Percentiles rank a stretch among this genome's conserved stretches.
Evolutionary conservation across 2,888 invertebrate genomes (phyloP).

Genomic region (Drosophila eohydei): DNA sequence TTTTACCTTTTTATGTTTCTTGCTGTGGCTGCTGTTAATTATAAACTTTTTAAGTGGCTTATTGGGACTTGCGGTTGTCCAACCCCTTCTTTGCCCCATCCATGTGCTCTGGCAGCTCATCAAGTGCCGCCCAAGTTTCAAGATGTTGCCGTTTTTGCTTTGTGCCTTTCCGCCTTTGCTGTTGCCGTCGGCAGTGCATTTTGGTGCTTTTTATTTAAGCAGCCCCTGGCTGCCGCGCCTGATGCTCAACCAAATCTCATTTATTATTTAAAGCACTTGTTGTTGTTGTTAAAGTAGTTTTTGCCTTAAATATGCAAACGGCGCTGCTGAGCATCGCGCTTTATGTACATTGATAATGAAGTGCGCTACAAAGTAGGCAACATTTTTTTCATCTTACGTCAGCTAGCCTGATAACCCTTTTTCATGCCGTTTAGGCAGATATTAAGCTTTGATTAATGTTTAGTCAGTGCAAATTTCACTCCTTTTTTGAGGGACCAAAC

Average conservation of each 20-base stretch:
- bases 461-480: conserved; percentile 35
- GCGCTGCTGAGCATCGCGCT: conserved; percentile 25
- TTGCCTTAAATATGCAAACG: conserved; percentile 42
- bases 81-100: neutral
- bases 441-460: conserved; percentile 72
- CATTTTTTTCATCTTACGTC: conserved; percentile 28
- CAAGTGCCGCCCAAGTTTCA: conserved; percentile 68
- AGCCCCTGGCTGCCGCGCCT: neutral
- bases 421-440: conserved; percentile 63
- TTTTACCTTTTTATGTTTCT: conserved; percentile 30
- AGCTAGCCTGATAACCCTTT: conserved; percentile 20
- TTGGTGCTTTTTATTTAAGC: conserved; percentile 19
- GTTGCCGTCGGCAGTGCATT: conserved; percentile 37
- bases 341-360: conserved; percentile 70
- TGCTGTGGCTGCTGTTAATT: conserved; percentile 67
- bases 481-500: conserved; percentile 3
- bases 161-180: conserved; percentile 17
- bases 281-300: conserved; percentile 47
- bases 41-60: conserved; percentile 80
- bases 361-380: conserved; percentile 60
- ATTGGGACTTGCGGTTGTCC: conserved; percentile 71
- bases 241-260: conserved; percentile 30
- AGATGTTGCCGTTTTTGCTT: conserved; percentile 65
- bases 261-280: conserved; percentile 62
- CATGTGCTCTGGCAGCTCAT: conserved; percentile 57